Evolutionary conservation across 1,140 invertebrate species (phyloP).

Genomic region (Hetaerina americana): DNA sequence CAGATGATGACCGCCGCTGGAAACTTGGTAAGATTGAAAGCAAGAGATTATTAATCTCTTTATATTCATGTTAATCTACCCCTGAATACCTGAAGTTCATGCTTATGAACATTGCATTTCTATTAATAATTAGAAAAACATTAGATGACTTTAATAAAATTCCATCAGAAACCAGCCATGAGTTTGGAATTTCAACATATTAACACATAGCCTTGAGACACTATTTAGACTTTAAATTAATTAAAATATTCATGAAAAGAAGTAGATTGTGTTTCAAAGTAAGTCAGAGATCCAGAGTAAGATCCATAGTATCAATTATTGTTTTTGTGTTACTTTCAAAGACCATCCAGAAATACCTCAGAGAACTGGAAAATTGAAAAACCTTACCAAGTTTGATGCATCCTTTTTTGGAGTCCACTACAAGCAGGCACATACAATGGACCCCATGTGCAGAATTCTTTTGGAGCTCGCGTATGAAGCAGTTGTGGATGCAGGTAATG

Average conservation of each 20-base stretch:
- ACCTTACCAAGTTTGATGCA: constrained; percentile 69
- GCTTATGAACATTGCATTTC: constrained; percentile 4
- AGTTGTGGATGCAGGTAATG: constrained; percentile 75
- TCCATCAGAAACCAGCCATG: too few species aligned
- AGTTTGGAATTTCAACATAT: too few species aligned
- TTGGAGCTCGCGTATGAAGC: constrained; percentile 77
- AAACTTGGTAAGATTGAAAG: constrained; percentile 39
- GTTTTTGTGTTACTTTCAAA: too few species aligned
- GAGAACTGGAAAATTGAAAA: constrained; percentile 64
- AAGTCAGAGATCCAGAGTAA: too few species aligned
- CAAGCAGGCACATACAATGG: constrained; percentile 75
- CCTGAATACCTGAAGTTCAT: neutral
- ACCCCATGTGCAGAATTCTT: constrained; percentile 74
- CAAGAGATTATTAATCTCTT: too few species aligned
- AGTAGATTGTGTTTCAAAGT: too few species aligned
- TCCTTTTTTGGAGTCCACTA: constrained; percentile 69
- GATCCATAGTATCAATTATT: too few species aligned
- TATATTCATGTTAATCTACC: too few species aligned
- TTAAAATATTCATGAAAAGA: too few species aligned
- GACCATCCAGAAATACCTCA: constrained; percentile 30
- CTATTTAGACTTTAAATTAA: too few species aligned
- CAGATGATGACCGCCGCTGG: constrained; percentile 64
- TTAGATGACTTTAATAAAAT: neutral
- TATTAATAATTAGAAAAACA: neutral
- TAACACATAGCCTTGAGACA: too few species aligned